These are phyloP conservation scores for Beroe ovata DNA, from an alignment of 37 sponge, comb jelly and placozoan genomes.

Conservation along the genomic window DNA sequence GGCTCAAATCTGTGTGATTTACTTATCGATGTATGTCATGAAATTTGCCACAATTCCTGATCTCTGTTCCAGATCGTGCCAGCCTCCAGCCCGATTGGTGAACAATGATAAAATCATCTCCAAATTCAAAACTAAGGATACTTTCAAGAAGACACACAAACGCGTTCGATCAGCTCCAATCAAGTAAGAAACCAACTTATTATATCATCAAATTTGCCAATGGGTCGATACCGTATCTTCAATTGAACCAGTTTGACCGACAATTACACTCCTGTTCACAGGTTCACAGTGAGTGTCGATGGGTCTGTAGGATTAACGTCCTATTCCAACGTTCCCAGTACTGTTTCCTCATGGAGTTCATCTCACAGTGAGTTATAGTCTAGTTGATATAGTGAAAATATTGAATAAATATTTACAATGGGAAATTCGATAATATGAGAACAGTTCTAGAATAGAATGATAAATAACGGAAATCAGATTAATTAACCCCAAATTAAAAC, in stretches of 20 bases:
- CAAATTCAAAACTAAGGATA: neutral
- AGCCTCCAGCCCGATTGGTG: neutral
- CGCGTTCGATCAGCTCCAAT: conserved; percentile 47
- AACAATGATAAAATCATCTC: neutral
- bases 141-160: conserved; percentile 47
- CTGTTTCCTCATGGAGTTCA: conserved; percentile 30
- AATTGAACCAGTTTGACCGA: too few relatives aligned
- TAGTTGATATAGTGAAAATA: neutral
- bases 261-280: too few relatives aligned
- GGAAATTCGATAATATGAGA: too few relatives aligned
- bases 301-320: neutral
- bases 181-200: conserved; percentile 20
- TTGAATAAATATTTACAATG: too few relatives aligned
- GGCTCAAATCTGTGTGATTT: neutral
- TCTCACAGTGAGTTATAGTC: conserved; percentile 12
- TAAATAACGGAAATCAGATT: too few relatives aligned
- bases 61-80: conserved; percentile 27
- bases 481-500: too few relatives aligned
- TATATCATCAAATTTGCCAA: neutral
- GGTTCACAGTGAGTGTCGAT: conserved; percentile 21
- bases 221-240: too few relatives aligned
- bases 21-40: neutral
- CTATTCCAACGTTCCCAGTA: conserved; percentile 11
- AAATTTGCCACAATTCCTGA: neutral
- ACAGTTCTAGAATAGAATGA: too few relatives aligned